Conservation (phyloP, 2,113 vertebrate species). For the Coracopsis vasa region DNA sequence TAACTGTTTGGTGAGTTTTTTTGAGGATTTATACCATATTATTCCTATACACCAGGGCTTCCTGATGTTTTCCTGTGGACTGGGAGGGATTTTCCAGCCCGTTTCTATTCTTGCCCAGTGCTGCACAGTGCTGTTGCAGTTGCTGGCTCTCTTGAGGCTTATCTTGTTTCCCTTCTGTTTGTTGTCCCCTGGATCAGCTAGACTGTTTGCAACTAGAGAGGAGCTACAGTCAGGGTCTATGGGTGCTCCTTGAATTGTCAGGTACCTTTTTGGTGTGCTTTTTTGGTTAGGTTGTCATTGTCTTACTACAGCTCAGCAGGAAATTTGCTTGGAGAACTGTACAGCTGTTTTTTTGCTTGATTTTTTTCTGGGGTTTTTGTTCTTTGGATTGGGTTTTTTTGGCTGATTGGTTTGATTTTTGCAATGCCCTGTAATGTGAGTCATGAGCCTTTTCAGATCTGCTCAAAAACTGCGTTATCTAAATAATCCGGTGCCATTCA, state of each 20-base stretch:
- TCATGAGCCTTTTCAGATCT: not conserved
- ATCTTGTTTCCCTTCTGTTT: not conserved
- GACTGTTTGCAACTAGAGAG: not conserved
- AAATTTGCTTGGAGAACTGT: not conserved
- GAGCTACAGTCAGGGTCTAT: not conserved
- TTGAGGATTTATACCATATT: not conserved
- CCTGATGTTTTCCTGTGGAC: not conserved
- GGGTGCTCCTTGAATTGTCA: not conserved
- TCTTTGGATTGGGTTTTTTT: not conserved
- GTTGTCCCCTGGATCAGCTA: not conserved
- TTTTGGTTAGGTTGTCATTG: not conserved
- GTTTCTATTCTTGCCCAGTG: not conserved
- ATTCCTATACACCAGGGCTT: not conserved
- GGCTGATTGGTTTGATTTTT: not conserved
- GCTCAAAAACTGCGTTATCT: not conserved
- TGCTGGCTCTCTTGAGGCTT: not conserved
- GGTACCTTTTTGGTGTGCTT: not conserved
- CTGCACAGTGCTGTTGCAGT: not conserved
- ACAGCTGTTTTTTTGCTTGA: not conserved
- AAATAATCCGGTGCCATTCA: not conserved
- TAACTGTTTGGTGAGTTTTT: not conserved
- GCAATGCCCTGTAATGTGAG: not conserved
- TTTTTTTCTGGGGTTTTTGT: not conserved
- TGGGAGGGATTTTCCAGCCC: not conserved
- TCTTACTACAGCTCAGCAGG: not conserved